These are phyloP conservation scores for Calliopum simillimum DNA, from an alignment of 2,888 invertebrate genomes.

Conservation along the genomic window DNA sequence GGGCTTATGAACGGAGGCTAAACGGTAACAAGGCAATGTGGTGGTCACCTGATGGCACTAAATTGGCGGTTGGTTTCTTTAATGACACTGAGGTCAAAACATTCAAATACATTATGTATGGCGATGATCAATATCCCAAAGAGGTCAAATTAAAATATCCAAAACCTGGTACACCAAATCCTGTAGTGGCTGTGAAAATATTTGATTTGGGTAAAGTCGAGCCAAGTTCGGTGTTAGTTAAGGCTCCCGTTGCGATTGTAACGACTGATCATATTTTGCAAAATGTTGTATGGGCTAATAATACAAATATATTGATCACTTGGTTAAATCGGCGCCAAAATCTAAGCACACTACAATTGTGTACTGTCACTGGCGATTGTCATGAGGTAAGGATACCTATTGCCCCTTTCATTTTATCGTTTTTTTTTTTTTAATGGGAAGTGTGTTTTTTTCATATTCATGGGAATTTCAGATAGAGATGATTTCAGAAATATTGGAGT, in stretches of 20 bases:
- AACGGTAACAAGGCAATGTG: constrained; percentile 79
- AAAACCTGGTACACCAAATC: constrained; percentile 82
- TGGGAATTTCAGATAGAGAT: not conserved
- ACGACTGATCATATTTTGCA: constrained; percentile 76
- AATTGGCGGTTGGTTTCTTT: constrained; percentile 79
- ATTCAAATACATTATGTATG: constrained; percentile 76
- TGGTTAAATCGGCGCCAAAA: constrained; percentile 92
- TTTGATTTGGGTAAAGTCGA: constrained; percentile 69
- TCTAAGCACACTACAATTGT: constrained; percentile 61
- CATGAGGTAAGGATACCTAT: constrained; percentile 47
- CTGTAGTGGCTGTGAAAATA: constrained; percentile 76
- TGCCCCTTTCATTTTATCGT: no score
- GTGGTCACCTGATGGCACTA: constrained; percentile 79
- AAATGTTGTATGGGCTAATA: constrained; percentile 80
- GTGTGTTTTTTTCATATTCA: not conserved
- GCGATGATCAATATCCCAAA: constrained; percentile 78
- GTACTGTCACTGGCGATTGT: constrained; percentile 54
- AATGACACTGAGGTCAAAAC: constrained; percentile 77
- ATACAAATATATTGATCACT: constrained; percentile 75
- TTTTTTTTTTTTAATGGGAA: no score
- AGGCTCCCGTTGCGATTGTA: constrained; percentile 71
- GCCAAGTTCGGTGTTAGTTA: constrained; percentile 62
- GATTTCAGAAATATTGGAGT: not conserved
- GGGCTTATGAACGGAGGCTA: constrained; percentile 95
- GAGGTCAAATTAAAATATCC: constrained; percentile 79